Conservation (phyloP, 2,888 invertebrate species). For the Hymenopus coronatus region DNA sequence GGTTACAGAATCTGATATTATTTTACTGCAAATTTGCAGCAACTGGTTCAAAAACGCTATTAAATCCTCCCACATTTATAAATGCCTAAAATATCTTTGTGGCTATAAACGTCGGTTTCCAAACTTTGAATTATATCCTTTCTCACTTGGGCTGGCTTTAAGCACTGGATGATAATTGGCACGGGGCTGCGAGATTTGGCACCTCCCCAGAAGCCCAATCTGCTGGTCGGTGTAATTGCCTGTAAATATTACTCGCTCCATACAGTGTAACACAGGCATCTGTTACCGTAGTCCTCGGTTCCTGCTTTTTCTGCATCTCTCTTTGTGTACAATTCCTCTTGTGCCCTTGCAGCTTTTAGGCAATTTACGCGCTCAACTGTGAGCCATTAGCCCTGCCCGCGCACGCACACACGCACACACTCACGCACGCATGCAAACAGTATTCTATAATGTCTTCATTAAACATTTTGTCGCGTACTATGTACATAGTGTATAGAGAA, state of each 20-base stretch:
- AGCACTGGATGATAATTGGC: constrained; percentile 8
- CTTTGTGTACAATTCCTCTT: background rate
- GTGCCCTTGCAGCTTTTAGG: background rate
- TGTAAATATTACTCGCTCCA: constrained; percentile 30
- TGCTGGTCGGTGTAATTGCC: constrained; percentile 30
- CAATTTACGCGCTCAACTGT: constrained; percentile 24
- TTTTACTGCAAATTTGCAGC: too few species aligned
- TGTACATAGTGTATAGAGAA: too few species aligned
- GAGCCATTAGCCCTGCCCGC: background rate
- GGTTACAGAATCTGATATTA: too few species aligned
- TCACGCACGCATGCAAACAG: too few species aligned
- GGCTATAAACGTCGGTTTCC: background rate
- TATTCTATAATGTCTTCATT: too few species aligned
- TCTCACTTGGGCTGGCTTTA: background rate
- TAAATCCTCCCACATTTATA: background rate
- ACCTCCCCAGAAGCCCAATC: constrained; percentile 29
- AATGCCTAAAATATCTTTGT: background rate
- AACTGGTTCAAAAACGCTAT: background rate
- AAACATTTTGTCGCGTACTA: too few species aligned
- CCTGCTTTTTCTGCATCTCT: background rate
- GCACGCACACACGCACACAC: too few species aligned
- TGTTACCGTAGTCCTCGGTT: background rate
- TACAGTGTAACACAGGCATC: background rate
- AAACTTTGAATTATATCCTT: background rate
- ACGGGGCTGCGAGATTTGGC: constrained; percentile 27